Evolutionary conservation across 2,888 invertebrate species (phyloP).

Genomic region (Ophion costatus): DNA sequence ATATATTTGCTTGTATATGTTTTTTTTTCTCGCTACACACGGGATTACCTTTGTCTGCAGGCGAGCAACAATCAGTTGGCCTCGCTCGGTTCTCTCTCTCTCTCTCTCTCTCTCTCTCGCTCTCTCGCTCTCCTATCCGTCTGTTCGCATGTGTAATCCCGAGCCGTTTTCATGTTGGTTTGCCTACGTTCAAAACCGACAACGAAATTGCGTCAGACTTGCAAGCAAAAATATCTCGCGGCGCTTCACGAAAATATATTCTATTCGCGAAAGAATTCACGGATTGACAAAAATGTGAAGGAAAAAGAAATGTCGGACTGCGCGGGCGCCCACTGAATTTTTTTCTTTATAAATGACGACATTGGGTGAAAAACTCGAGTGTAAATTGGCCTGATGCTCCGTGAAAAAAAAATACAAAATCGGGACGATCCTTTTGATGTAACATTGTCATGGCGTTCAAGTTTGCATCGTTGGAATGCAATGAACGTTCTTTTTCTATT

Average conservation of each 20-base stretch:
- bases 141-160: constrained; percentile 18
- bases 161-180: constrained; percentile 24
- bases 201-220: constrained; percentile 18
- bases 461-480: no score
- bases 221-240: constrained; percentile 45
- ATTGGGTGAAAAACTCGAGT: no score
- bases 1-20: no score
- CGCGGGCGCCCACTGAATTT: not conserved
- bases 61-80: constrained; percentile 33
- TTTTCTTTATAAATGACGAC: not conserved
- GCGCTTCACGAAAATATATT: constrained; percentile 39
- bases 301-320: not conserved
- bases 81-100: constrained; percentile 14
- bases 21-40: not conserved
- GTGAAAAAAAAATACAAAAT: not conserved
- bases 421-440: not conserved
- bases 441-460: no score
- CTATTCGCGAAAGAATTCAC: not conserved
- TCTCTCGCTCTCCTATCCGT: not conserved
- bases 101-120: constrained; percentile 9
- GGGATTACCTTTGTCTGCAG: not conserved
- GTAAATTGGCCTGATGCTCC: no score
- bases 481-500: no score
- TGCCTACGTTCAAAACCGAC: constrained; percentile 23
- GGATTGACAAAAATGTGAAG: not conserved